Evolutionary conservation across 2,113 vertebrate species (phyloP), one percentile per base, ranked within the genome.

Genomic region (Todiramphus chloris): DNA sequence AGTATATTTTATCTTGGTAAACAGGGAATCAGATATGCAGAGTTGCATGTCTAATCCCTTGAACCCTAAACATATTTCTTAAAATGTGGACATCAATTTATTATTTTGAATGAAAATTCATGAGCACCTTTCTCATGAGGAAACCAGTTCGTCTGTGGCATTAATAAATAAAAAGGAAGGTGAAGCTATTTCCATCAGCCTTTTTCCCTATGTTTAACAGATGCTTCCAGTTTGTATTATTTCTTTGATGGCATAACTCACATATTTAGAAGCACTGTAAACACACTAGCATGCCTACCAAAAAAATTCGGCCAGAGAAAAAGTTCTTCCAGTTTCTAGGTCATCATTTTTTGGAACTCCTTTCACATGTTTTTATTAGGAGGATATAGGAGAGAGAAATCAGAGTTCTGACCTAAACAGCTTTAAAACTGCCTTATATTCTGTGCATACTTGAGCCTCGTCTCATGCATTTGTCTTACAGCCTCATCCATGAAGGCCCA

Each of bases 51-150:
- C 96, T 97, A 98, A 98, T 98, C 96, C 96, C 96, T 97, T 97
- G 94, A 97, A 97, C 97, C 94, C 96, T 98, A 98, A 98, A 97
- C 93, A 97, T 97, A 97, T 97, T 97, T 97, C 94, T 97, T 98
- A 98, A 98, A 97, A 94, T 97, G 91, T 97, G 97, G 97, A 97
- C 96, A 98, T 96, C 97, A 97, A 97, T 98, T 98, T 97, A 97
- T 97, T 98, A 97, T 97, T 97, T 98, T 97, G 96, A 98, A 98
- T 98, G 97, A 98, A 98, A 98, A 98, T 98, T 97, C 97, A 98
- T 98, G 97, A 98, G 97, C 60, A 37, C 89, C 83, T 97, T 97
- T 91, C 98, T 98, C 97, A 96, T 96, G 97, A 98, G 98, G 95
- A 97, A 97, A 98, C 85, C 83, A 94, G 97, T 72, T 94, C 84